Evolutionary conservation across 1,140 invertebrate genomes (phyloP), one percentile per base, ranked within the genome.

Genomic region (Dendrolimus punctatus): DNA sequence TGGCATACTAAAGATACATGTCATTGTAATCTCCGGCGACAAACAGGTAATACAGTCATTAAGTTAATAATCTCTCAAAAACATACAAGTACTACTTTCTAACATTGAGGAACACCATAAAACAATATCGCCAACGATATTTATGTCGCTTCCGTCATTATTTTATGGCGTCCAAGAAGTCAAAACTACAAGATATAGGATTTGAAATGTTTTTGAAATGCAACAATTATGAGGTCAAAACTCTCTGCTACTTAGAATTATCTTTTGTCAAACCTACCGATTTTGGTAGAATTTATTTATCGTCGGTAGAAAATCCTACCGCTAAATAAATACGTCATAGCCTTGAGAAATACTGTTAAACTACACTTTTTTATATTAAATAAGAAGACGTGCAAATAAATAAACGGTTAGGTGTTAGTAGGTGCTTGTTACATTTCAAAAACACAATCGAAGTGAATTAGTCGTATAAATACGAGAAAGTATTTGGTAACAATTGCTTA

Each of bases 401-500:
- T 39, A 38, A 45, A 55, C 41, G 38, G 39, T 39, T 40, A 8
- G 38, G 38, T 53, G 39, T 51, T 40, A 51, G 46, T 47, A 42
- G 40, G 50, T 38, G 48, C 42, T 49, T 49, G 39, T 39, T 49
- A 49, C 49, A 39, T 10, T 39, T 44, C 23, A 23, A 51, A 48
- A 48, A 52, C 53, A 55, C 51, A 58, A 57, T 73, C 23, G 23
- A 23, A 23, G 23, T 23, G 23, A 23, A 23, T 23, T 23, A 23
- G 23, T 23, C 23, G 23, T 23, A 83, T 80, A 85, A 80, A 85
- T 79, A 72, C 39, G 42, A 80, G 79, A 75, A 82, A 76, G 84
- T 86, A 86, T 85, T 86, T 86, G 83, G 83, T 86, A 86, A 86
- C 82, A 82, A 86, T 74, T 80, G 71, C 82, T 85, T 85, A 85